Percentiles rank a stretch among this genome's conserved stretches.
phyloP scores from a whole-genome alignment of 1,140 invertebrate species.

The Agrilus planipennis region DNA sequence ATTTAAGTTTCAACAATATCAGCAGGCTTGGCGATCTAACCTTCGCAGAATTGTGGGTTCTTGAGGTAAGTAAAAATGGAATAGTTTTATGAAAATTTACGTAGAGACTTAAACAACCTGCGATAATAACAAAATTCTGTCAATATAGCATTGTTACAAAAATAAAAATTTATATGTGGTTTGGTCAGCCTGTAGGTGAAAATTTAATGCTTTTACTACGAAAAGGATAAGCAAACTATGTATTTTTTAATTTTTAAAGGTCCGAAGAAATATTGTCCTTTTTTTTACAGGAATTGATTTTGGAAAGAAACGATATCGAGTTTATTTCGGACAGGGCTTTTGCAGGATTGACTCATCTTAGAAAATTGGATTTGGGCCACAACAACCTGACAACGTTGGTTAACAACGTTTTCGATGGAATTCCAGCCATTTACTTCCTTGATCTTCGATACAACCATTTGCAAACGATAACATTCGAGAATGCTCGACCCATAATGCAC shows the following conservation, averaged over 20 bases:
- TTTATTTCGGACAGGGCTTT: constrained; percentile 56
- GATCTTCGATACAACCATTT: constrained; percentile 61
- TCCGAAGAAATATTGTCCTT: too few species aligned
- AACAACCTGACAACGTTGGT: constrained; percentile 57
- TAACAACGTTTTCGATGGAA: constrained; percentile 49
- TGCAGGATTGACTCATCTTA: constrained; percentile 52
- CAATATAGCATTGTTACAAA: too few species aligned
- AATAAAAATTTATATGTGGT: too few species aligned
- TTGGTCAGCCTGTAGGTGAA: too few species aligned
- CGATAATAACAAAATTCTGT: too few species aligned
- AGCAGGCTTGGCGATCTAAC: constrained; percentile 44
- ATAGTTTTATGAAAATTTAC: neutral
- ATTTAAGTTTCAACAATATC: constrained; percentile 45
- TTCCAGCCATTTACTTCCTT: constrained; percentile 50
- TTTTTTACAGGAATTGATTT: constrained; percentile 49
- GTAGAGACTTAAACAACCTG: too few species aligned
- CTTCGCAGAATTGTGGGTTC: constrained; percentile 58
- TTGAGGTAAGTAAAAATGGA: constrained; percentile 30
- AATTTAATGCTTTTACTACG: too few species aligned
- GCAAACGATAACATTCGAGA: constrained; percentile 58
- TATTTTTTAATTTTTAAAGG: neutral
- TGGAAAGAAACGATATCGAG: constrained; percentile 58
- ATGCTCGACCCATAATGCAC: constrained; percentile 56
- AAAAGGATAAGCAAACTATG: neutral
- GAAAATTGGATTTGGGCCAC: constrained; percentile 53